A percentile compares a stretch with the other conserved stretches of the same genome.
These are phyloP conservation scores for Equus przewalskii DNA, from an alignment of 2,113 vertebrate genomes.

Conservation along the genomic window DNA sequence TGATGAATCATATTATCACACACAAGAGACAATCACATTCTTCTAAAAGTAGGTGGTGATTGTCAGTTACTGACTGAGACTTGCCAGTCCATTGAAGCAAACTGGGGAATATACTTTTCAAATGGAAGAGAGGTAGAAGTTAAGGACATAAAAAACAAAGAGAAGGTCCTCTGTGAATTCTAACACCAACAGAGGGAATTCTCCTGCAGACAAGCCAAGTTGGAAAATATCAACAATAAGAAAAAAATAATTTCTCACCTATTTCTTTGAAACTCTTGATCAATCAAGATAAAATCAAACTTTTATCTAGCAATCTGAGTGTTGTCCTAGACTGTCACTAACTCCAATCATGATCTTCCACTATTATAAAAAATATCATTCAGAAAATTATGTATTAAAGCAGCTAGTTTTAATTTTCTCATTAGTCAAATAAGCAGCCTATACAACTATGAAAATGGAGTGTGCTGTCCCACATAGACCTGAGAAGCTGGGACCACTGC, in stretches of 20 bases:
- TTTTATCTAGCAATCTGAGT: neutral
- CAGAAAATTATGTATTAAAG: neutral
- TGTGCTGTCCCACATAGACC: neutral
- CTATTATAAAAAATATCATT: neutral
- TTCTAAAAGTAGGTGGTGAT: slow-evolving; percentile 50
- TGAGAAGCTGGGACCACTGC: neutral
- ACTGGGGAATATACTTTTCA: neutral
- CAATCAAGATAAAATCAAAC: neutral
- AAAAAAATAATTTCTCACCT: neutral
- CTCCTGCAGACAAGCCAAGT: neutral
- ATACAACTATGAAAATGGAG: neutral
- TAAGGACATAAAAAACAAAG: neutral
- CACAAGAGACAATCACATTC: neutral
- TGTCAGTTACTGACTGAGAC: slow-evolving; percentile 57
- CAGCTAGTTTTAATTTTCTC: neutral
- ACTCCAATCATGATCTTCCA: neutral
- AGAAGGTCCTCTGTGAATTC: neutral
- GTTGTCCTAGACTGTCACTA: neutral
- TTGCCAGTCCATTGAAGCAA: slow-evolving; percentile 19
- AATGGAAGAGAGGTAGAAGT: neutral
- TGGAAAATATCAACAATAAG: neutral
- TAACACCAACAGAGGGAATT: neutral
- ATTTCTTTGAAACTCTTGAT: slow-evolving; percentile 12
- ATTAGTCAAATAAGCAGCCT: neutral
- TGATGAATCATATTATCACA: slow-evolving; percentile 43